Conservation (phyloP, 2,888 invertebrate species). For the Heliconius charithonia region DNA sequence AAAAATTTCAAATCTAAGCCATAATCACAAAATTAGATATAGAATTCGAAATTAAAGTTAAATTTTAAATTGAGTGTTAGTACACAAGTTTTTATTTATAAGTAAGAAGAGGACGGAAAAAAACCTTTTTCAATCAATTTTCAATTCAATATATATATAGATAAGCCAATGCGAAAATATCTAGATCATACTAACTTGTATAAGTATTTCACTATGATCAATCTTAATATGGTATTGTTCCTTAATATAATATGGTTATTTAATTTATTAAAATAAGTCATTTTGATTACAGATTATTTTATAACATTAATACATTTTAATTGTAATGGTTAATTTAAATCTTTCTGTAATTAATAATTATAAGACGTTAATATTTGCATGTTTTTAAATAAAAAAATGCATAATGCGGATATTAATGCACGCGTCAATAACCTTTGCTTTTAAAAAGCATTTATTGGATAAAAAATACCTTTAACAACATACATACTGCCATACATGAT, state of each 20-base stretch:
- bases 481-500: too few species aligned
- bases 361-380: not conserved
- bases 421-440: constrained; percentile 1
- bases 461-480: not conserved
- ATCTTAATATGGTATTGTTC: not conserved
- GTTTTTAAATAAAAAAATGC: not conserved
- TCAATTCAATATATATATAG: too few species aligned
- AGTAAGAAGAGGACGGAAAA: too few species aligned
- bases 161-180: too few species aligned
- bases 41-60: not conserved
- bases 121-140: too few species aligned
- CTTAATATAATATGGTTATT: not conserved
- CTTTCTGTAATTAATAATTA: not conserved
- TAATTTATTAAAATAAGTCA: not conserved
- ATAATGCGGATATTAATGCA: not conserved
- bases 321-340: not conserved
- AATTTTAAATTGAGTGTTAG: too few species aligned
- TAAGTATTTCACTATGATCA: not conserved
- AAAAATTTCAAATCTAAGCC: not conserved
- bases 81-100: too few species aligned
- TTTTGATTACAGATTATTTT: not conserved
- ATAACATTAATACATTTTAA: constrained; percentile 1
- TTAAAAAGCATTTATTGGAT: not conserved
- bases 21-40: not conserved
- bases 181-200: too few species aligned